Evolutionary conservation across 2,113 vertebrate species (phyloP), one percentile per base, ranked within the genome.

Genomic region (Channa maculata): DNA sequence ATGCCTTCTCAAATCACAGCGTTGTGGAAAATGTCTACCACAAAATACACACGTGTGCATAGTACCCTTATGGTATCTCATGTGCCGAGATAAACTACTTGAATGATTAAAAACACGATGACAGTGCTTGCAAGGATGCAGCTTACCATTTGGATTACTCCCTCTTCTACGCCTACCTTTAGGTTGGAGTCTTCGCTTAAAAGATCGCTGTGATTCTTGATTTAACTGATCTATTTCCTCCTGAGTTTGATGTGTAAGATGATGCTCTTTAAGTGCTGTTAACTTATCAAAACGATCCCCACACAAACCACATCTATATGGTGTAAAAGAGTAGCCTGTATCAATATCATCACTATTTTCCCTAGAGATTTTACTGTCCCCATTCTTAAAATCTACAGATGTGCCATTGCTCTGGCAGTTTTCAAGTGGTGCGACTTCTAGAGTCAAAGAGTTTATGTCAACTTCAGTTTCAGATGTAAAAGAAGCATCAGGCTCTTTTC

Each of bases 51-150:
- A 95, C 14, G 86, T 90, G 71, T 94, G 94, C 87, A 94, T 91
- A 8, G 93, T 95, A 60, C 93, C 94, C 65, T 94, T 95, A 75
- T 95, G 94, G 81, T 93, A 94, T 60, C 94, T 91, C 93, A 94
- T 94, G 78, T 95, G 94, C 37, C 94, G 91, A 33, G 93, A 94
- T 48, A 95, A 90, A 88, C 94, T 95, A 77, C 93, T 95, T 6
- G 94, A 95, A 68, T 95, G 94, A 81, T 93, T 89, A 80, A 95
- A 95, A 14, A 92, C 91, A 50, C 92, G 88, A 36, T 93, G 91
- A 75, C 94, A 95, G 7, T 92, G 88, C 80, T 94, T 94, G 77
- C 94, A 95, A 41, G 94, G 90, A 89, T 90, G 91, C 13, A 92
- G 70, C 74, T 92, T 94, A 38, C 89, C 81, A 71, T 82, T 83